Conservation (phyloP, 2,113 vertebrate genomes). For the Colius striatus region DNA sequence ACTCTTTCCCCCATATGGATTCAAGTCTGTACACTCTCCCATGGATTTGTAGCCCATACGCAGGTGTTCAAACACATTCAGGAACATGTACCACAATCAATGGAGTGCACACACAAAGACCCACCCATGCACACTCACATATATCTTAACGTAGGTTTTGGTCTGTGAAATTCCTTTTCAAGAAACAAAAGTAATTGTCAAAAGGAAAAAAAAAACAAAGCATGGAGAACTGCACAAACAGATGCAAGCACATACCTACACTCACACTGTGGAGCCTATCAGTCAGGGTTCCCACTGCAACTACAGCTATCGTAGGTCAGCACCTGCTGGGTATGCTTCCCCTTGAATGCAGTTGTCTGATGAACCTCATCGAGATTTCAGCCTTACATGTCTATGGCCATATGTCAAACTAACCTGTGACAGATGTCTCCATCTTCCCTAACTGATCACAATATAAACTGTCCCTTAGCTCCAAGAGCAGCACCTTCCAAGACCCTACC, state of each 20-base stretch:
- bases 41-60: not conserved
- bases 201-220: not conserved
- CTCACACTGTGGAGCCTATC: not conserved
- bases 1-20: not conserved
- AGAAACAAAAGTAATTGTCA: not conserved
- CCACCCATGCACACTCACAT: conserved; percentile 1
- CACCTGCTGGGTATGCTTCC: not conserved
- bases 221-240: not conserved
- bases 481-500: not conserved
- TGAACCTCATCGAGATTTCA: not conserved
- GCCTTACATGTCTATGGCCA: not conserved
- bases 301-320: not conserved
- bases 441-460: not conserved
- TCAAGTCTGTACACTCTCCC: not conserved
- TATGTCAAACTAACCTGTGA: not conserved
- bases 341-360: not conserved
- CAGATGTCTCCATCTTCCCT: not conserved
- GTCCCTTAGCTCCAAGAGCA: not conserved
- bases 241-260: not conserved
- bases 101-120: not conserved
- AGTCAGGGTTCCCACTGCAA: not conserved
- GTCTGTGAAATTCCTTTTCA: not conserved
- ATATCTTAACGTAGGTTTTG: not conserved
- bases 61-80: not conserved
- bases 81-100: not conserved